Percentiles rank a stretch among this genome's conserved stretches.
phyloP scores from a whole-genome alignment of 1,140 invertebrate species.

The Diorhabda sublineata region DNA sequence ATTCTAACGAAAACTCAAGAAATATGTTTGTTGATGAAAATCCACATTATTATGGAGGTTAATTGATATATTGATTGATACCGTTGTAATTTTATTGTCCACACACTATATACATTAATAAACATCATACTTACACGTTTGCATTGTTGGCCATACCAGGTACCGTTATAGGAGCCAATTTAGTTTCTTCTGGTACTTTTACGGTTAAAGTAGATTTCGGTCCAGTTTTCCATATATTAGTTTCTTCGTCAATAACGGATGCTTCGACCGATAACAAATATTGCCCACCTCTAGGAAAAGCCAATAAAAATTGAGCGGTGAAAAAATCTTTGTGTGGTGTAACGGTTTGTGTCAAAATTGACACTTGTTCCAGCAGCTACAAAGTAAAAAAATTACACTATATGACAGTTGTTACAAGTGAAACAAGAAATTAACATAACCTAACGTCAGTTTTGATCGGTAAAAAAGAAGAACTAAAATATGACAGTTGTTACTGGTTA shows the following conservation, averaged over 20 bases:
- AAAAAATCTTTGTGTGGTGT: slow-evolving; percentile 80
- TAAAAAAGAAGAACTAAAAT: too few species aligned
- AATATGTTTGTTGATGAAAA: too few species aligned
- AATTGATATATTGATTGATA: too few species aligned
- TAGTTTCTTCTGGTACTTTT: slow-evolving; percentile 67
- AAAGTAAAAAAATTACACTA: slow-evolving; percentile 11
- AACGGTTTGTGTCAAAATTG: slow-evolving; percentile 55
- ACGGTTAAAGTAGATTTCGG: slow-evolving; percentile 63
- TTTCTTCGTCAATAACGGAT: slow-evolving; percentile 67
- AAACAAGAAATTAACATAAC: too few species aligned
- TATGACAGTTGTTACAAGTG: too few species aligned
- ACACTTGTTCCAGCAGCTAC: slow-evolving; percentile 39
- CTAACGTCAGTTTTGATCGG: too few species aligned
- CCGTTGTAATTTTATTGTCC: too few species aligned
- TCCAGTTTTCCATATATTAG: slow-evolving; percentile 71
- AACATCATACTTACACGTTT: slow-evolving; percentile 41
- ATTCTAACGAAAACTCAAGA: not conserved
- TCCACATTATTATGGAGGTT: too few species aligned
- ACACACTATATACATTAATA: not conserved
- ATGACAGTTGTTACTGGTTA: too few species aligned
- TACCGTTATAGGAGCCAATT: slow-evolving; percentile 41
- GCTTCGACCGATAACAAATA: slow-evolving; percentile 63
- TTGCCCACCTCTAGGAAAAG: slow-evolving; percentile 53
- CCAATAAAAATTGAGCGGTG: slow-evolving; percentile 70
- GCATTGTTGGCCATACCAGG: slow-evolving; percentile 43